A percentile compares a stretch with the other conserved stretches of the same genome.
These are phyloP conservation scores for Melanotaenia boesemani DNA, from an alignment of 2,797 vertebrate species.

Conservation along the genomic window DNA sequence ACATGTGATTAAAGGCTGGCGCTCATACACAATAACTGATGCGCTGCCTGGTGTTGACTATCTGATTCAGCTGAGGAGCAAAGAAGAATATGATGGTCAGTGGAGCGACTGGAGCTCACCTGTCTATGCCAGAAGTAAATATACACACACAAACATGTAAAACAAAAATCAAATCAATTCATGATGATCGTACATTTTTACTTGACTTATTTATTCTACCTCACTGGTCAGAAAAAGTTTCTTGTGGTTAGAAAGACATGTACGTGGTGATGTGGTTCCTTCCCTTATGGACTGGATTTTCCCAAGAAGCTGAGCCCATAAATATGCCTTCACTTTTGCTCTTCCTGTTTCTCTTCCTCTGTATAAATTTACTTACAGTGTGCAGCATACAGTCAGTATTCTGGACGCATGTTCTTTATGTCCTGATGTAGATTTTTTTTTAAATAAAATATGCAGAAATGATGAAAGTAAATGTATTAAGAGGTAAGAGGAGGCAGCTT, in stretches of 20 bases:
- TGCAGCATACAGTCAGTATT: background rate
- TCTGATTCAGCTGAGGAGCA: slow-evolving; percentile 82
- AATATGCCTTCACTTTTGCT: background rate
- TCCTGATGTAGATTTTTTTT: background rate
- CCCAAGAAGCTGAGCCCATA: background rate
- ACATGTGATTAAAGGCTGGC: rapidly evolving
- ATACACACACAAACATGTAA: background rate
- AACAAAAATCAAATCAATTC: background rate
- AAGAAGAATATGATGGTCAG: slow-evolving; percentile 83
- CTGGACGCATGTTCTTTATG: background rate
- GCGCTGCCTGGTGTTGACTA: slow-evolving; percentile 77
- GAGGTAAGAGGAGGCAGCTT: background rate
- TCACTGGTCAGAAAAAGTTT: background rate
- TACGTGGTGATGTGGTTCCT: slow-evolving; percentile 26
- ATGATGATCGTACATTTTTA: background rate
- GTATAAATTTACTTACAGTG: background rate
- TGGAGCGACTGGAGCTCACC: slow-evolving; percentile 91
- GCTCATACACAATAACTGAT: slow-evolving; percentile 73
- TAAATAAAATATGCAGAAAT: too few relatives aligned
- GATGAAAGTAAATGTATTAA: background rate
- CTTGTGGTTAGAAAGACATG: background rate
- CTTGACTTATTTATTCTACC: background rate
- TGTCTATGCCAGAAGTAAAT: slow-evolving; percentile 70
- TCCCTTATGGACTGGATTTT: slow-evolving; percentile 15
- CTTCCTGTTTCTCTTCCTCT: slow-evolving; percentile 1